Evolutionary conservation across 1,140 invertebrate genomes (phyloP).

Genomic region (Heliconius eleuchia): DNA sequence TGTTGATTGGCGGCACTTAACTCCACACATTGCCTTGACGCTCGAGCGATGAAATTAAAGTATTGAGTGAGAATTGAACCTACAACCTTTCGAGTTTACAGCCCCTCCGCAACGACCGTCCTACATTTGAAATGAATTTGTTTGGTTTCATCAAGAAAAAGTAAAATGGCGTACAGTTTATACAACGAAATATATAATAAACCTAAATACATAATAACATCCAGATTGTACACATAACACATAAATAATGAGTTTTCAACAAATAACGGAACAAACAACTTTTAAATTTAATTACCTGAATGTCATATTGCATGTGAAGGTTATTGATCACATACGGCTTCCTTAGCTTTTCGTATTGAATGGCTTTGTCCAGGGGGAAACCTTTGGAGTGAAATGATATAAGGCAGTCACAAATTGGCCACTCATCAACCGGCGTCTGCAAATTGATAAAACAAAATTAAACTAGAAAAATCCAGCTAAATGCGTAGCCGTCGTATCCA

Average conservation of each 20-base stretch:
- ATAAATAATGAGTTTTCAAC: background rate
- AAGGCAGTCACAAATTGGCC: slow-evolving; percentile 98
- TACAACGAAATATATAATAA: too few relatives aligned
- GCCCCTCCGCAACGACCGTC: too few relatives aligned
- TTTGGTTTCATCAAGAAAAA: too few relatives aligned
- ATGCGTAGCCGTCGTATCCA: background rate
- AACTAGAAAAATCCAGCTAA: slow-evolving; percentile 10
- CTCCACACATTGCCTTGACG: too few relatives aligned
- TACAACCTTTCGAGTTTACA: too few relatives aligned
- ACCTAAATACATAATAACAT: too few relatives aligned
- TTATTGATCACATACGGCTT: slow-evolving; percentile 99
- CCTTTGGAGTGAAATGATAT: slow-evolving; percentile 99
- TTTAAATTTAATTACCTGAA: slow-evolving; percentile 85
- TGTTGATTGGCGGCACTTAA: too few relatives aligned
- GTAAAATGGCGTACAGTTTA: too few relatives aligned
- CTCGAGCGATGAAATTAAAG: too few relatives aligned
- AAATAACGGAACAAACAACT: background rate
- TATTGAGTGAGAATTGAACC: too few relatives aligned
- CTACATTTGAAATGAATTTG: too few relatives aligned
- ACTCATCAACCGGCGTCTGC: slow-evolving; percentile 97
- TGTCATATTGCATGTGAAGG: slow-evolving; percentile 98
- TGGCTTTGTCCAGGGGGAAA: slow-evolving; percentile 99
- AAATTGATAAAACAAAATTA: slow-evolving; percentile 39
- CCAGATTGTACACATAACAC: background rate
- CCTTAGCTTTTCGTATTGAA: slow-evolving; percentile 95